A percentile compares a stretch with the other conserved stretches of the same genome.
Conservation (phyloP, 2,888 invertebrate species). For the Drosophila robusta region DNA sequence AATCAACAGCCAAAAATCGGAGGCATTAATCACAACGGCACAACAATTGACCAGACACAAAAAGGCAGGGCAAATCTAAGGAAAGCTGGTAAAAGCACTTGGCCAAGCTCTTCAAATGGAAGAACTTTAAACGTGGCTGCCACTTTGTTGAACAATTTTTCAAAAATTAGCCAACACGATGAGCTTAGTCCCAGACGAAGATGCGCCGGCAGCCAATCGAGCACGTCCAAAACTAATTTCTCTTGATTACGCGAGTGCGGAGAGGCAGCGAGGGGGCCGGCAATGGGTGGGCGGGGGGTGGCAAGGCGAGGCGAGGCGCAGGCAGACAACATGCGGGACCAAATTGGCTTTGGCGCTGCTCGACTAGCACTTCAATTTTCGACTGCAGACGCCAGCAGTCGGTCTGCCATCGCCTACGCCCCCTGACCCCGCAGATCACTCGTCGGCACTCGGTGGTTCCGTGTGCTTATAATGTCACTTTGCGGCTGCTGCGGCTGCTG, state of each 20-base stretch:
- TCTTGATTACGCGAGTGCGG: constrained; percentile 71
- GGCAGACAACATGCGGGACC: constrained; percentile 54
- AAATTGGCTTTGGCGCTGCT: constrained; percentile 74
- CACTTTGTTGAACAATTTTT: constrained; percentile 67
- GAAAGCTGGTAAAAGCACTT: constrained; percentile 28
- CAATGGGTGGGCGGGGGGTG: neutral
- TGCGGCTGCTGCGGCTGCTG: constrained; percentile 33
- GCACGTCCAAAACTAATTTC: constrained; percentile 82
- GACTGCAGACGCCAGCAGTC: constrained; percentile 44
- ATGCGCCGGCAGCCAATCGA: constrained; percentile 64
- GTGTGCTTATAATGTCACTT: constrained; percentile 63
- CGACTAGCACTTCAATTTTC: constrained; percentile 56
- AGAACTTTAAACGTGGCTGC: constrained; percentile 58
- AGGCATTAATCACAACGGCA: constrained; percentile 68
- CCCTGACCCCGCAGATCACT: constrained; percentile 4
- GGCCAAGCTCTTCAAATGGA: constrained; percentile 38
- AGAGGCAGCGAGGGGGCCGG: neutral
- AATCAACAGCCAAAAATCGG: constrained; percentile 70
- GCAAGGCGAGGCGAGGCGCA: neutral
- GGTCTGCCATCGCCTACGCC: neutral
- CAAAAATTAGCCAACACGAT: constrained; percentile 73
- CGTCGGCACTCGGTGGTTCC: constrained; percentile 40
- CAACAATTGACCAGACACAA: constrained; percentile 52
- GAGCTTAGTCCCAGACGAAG: constrained; percentile 39
- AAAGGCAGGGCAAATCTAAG: neutral